Conservation (phyloP, 2,888 invertebrate species). For the Halocaridina rubra region DNA sequence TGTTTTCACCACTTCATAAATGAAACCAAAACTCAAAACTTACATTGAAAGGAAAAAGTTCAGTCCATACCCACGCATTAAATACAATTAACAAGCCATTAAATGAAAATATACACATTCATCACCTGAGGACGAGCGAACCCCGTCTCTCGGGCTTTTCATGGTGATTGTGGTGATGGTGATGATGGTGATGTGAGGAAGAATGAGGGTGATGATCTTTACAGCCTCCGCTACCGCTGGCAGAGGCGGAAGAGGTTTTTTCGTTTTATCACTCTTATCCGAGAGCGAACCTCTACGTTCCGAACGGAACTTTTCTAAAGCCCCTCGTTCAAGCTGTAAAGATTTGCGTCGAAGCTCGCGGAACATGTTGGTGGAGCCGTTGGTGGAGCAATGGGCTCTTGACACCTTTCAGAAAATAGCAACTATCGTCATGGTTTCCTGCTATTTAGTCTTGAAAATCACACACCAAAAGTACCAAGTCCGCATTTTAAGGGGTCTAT, state of each 20-base stretch:
- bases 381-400: no score
- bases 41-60: no score
- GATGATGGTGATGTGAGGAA: conserved; percentile 15
- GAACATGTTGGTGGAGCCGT: conserved; percentile 45
- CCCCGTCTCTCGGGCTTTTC: conserved; percentile 42
- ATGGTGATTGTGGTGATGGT: conserved; percentile 25
- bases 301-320: conserved; percentile 41
- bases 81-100: no score
- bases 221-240: background rate
- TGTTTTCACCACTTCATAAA: no score
- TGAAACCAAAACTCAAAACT: no score
- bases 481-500: no score
- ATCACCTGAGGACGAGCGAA: conserved; percentile 44
- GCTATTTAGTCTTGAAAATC: no score
- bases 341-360: conserved; percentile 60
- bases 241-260: background rate
- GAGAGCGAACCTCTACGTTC: conserved; percentile 43
- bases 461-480: no score
- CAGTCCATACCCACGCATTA: no score
- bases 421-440: no score
- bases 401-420: no score
- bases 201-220: background rate
- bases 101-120: no score
- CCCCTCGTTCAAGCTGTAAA: conserved; percentile 57
- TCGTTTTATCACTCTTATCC: conserved; percentile 26